Conservation (phyloP, 1,140 invertebrate genomes). For the Aphis craccivora region DNA sequence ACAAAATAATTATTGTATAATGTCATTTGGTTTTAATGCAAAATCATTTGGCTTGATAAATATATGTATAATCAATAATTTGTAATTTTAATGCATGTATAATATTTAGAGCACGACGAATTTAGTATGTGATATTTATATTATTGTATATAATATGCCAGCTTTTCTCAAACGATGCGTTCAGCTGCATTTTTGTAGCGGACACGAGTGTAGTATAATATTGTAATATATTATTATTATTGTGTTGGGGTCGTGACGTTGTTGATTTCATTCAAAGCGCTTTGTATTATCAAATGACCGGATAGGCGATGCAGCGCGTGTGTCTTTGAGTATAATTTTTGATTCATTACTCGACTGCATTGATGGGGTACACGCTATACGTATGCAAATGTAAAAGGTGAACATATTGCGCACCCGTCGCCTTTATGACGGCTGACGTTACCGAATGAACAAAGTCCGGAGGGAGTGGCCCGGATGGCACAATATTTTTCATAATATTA, state of each 20-base stretch:
- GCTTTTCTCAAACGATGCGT: background rate
- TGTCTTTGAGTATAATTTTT: constrained; percentile 18
- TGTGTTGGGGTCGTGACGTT: background rate
- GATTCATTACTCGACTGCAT: background rate
- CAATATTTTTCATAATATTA: background rate
- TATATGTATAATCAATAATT: too few species aligned
- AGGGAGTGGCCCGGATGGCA: background rate
- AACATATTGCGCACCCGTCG: background rate
- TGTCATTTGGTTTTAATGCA: background rate
- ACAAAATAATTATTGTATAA: background rate
- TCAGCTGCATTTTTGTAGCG: background rate
- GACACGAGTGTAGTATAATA: background rate
- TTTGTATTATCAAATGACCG: background rate
- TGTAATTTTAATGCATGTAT: background rate
- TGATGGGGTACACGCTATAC: background rate
- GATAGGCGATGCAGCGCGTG: background rate
- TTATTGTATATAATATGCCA: background rate
- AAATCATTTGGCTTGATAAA: background rate
- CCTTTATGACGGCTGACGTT: background rate
- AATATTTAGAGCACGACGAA: background rate
- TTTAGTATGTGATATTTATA: background rate
- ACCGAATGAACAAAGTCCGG: background rate
- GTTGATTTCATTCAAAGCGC: background rate
- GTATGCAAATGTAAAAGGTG: constrained; percentile 4
- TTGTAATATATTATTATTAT: background rate